Evolutionary conservation across 2,113 vertebrate species (phyloP).

Genomic region (Hemibates koningsi): DNA sequence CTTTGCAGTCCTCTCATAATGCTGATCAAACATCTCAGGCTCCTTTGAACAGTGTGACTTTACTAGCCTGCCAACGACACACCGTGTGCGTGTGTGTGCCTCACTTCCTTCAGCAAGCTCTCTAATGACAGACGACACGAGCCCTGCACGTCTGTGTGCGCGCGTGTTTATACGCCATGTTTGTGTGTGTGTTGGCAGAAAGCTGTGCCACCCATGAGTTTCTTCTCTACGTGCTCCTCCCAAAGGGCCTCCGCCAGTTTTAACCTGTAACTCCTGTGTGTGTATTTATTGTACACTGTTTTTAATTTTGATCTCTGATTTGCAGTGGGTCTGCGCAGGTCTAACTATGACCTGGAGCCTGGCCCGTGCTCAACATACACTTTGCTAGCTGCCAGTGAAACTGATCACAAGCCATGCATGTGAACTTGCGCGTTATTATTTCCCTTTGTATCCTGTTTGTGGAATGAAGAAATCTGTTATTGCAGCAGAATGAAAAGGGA

Average conservation of each 20-base stretch:
- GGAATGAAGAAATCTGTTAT: conserved; percentile 55
- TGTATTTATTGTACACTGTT: conserved; percentile 21
- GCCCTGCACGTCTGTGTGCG: background rate
- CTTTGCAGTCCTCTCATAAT: conserved; percentile 32
- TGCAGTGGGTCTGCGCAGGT: conserved; percentile 6
- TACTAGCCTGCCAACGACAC: conserved; percentile 51
- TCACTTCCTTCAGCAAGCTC: conserved; percentile 51
- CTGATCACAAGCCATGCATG: conserved; percentile 37
- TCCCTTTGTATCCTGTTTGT: conserved; percentile 53
- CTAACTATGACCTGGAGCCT: conserved; percentile 9
- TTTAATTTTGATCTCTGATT: conserved; percentile 35
- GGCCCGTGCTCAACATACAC: conserved; percentile 44
- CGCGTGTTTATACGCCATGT: background rate
- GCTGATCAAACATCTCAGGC: conserved; percentile 56
- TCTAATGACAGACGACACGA: conserved; percentile 59
- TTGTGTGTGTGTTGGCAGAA: conserved; percentile 21
- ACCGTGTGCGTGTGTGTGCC: background rate
- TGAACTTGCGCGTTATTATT: background rate
- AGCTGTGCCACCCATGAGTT: conserved; percentile 53
- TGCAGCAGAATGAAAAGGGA: conserved; percentile 30
- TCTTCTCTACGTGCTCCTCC: conserved; percentile 26
- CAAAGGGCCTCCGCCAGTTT: conserved; percentile 7
- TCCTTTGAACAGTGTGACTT: conserved; percentile 68
- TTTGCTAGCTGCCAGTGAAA: conserved; percentile 25
- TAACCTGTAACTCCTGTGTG: conserved; percentile 38